A percentile compares a stretch with the other conserved stretches of the same genome.
phyloP scores from a whole-genome alignment of 64 coral and sea anemone genomes.

The Cladopsammia gracilis region DNA sequence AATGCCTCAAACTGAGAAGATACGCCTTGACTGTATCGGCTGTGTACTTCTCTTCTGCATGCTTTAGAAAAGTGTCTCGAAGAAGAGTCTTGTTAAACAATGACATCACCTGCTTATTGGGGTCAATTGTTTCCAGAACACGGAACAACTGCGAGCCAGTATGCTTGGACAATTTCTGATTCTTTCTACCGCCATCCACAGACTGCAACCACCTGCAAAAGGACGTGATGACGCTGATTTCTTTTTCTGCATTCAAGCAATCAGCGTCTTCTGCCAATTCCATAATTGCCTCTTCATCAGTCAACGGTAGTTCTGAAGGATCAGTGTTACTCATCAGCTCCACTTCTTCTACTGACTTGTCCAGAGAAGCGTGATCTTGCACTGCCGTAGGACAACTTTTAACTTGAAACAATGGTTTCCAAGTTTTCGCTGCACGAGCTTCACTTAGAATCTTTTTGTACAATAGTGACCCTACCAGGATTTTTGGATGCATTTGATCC shows the following conservation, averaged over 20 bases:
- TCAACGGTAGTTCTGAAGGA: background rate
- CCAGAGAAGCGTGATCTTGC: background rate
- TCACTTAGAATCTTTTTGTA: slow-evolving; percentile 38
- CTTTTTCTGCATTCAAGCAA: background rate
- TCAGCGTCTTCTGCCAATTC: slow-evolving; percentile 9
- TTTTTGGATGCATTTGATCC: slow-evolving; percentile 19
- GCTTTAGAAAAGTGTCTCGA: slow-evolving; percentile 51
- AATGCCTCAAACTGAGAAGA: slow-evolving; percentile 71
- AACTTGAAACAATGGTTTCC: slow-evolving; percentile 25
- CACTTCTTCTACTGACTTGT: background rate
- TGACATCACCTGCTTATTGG: slow-evolving; percentile 13
- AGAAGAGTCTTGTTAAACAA: slow-evolving; percentile 56
- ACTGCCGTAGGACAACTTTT: background rate
- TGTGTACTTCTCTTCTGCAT: slow-evolving; percentile 55
- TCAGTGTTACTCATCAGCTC: background rate
- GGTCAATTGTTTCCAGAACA: slow-evolving; percentile 56
- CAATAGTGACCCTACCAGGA: slow-evolving; percentile 4
- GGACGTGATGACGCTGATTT: background rate
- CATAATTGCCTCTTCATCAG: background rate
- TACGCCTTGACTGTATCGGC: slow-evolving; percentile 68
- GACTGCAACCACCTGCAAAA: slow-evolving; percentile 57
- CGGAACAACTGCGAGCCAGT: slow-evolving; percentile 39
- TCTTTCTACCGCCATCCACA: slow-evolving; percentile 57
- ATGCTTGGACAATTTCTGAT: slow-evolving; percentile 48
- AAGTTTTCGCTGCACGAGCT: slow-evolving; percentile 41